A percentile compares a stretch with the other conserved stretches of the same genome.
phyloP scores from a whole-genome alignment of 2,113 vertebrate species.

The Cervus canadensis region DNA sequence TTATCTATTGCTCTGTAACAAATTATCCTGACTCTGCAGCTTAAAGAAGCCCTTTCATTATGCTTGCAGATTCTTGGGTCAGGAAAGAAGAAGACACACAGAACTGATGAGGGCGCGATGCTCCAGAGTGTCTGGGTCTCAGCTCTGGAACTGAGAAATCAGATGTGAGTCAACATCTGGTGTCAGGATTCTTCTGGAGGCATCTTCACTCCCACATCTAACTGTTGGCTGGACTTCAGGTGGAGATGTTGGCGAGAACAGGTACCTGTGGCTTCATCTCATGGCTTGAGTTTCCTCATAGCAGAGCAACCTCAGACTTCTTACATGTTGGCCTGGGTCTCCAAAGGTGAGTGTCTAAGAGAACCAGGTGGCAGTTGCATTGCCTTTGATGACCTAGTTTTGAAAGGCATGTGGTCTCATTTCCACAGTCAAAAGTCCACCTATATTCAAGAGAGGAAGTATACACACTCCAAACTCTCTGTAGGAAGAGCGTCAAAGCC shows the following conservation, averaged over 20 bases:
- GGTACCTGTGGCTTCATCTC: neutral
- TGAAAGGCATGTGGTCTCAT: neutral
- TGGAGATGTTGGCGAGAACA: neutral
- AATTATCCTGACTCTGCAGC: neutral
- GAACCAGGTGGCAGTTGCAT: neutral
- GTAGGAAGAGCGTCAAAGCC: neutral
- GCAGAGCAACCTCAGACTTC: neutral
- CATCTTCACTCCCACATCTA: neutral
- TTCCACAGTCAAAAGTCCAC: neutral
- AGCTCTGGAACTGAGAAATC: neutral
- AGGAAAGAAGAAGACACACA: too few relatives aligned
- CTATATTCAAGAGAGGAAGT: neutral
- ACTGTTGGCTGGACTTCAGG: neutral
- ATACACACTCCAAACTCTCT: neutral
- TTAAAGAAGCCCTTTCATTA: neutral
- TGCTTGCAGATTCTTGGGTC: neutral
- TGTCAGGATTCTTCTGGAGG: neutral
- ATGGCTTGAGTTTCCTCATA: neutral
- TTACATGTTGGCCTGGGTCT: neutral
- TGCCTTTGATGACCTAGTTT: neutral
- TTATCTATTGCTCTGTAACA: neutral
- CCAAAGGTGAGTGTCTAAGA: neutral
- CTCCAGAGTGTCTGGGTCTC: neutral
- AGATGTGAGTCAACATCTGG: neutral
- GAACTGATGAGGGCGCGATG: rapidly evolving